A percentile compares a stretch with the other conserved stretches of the same genome.
Conservation (phyloP, 2,888 invertebrate species). For the Bedellia somnulentella region DNA sequence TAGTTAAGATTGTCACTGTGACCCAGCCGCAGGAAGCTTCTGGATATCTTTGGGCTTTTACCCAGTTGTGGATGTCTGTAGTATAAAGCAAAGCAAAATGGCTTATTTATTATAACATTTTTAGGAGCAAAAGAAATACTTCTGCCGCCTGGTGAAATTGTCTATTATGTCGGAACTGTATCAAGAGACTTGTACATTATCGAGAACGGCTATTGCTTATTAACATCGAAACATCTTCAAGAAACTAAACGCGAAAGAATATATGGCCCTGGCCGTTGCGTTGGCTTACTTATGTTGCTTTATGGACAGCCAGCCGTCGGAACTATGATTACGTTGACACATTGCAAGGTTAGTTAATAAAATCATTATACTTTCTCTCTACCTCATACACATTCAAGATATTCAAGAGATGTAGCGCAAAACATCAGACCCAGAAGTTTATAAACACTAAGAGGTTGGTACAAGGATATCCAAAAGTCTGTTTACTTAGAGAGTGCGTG, state of each 20-base stretch:
- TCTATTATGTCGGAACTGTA: conserved; percentile 52
- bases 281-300: conserved; percentile 45
- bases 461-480: too few species aligned
- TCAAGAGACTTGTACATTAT: conserved; percentile 55
- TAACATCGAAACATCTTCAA: conserved; percentile 29
- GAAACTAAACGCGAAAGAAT: conserved; percentile 28
- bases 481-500: too few species aligned
- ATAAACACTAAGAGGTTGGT: too few species aligned
- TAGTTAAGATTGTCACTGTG: too few species aligned
- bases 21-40: too few species aligned
- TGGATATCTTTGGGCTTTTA: too few species aligned
- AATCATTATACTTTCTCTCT: too few species aligned
- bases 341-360: conserved; percentile 42
- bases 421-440: too few species aligned
- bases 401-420: too few species aligned
- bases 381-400: too few species aligned
- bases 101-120: conserved; percentile 9
- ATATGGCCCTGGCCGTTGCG: conserved; percentile 45
- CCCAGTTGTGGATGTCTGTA: too few species aligned
- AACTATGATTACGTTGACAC: conserved; percentile 50
- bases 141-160: conserved; percentile 52
- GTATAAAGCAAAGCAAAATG: too few species aligned
- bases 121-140: conserved; percentile 43
- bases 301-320: conserved; percentile 49
- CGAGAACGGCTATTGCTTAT: conserved; percentile 50